Base-by-base conservation (phyloP, 2,113 vertebrate species). In the Chrysemys picta region DNA sequence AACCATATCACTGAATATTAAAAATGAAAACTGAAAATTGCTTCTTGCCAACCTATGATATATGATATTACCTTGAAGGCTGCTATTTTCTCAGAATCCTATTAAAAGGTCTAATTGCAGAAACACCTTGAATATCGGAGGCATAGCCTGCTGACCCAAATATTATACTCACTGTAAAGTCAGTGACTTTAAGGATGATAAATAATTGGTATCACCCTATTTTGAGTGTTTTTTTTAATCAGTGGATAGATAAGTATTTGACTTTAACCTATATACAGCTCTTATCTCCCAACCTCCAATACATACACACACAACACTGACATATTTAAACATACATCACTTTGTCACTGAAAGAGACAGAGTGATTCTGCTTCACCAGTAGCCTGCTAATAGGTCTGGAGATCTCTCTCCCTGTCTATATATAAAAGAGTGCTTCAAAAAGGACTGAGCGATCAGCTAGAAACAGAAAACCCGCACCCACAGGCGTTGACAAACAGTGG, bases 11-110 rank as follows among this genome's bases (percentile, higher is more conserved):
- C 83, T 91, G 24, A 54, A 72, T 1, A 54, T 54, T 88, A 91
- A 54, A 97, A 97, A 92, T 6, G 65, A 92, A 89, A 86, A 76
- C 27, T 4, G 29, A 81, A 91, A 95, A 80, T 94, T 87, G 45
- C 25, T 86, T 49, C 84, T 89, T 84, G 31, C 2, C 84, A 85
- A 31, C 56, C 42, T 86, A 45, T 24, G 21, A n/a, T 11, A 89
- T 31, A 82, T 5, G 17, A 85, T 16, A 35, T 82, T 7, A 54
- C 81, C 89, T 59, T 52, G 49, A 85, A 80, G 1, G 79, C 27
- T 10, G 57, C 69, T 80, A 29, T 22, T 25, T 49, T 84, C 47
- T 57, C 0, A 1, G 4, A 38, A 38, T 8, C 52, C 75, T 82
- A 8, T 75, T 16, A 91, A 42, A 93, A 90, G 49, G 31, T 0